phyloP scores from a whole-genome alignment of 1,140 invertebrate species.

The Drosophila ohnishii region DNA sequence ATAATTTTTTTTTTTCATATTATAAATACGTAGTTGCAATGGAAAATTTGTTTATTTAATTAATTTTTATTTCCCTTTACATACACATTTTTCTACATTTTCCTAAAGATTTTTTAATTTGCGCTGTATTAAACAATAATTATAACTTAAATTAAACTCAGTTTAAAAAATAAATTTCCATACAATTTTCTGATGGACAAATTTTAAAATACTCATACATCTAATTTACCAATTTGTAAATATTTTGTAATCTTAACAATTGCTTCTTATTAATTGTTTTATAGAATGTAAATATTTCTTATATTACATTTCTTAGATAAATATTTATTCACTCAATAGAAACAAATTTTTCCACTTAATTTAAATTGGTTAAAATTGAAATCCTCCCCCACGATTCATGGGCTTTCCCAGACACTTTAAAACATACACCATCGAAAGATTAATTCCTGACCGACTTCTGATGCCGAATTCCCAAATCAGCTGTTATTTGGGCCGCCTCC shows the following conservation, averaged over 20 bases:
- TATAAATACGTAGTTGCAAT: neutral
- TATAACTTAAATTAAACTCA: neutral
- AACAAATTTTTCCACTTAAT: conserved; percentile 1
- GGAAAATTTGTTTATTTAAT: neutral
- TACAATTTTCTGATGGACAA: neutral
- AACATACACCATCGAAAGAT: conserved; percentile 13
- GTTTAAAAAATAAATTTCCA: neutral
- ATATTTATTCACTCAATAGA: conserved; percentile 1
- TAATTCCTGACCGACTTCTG: conserved; percentile 41
- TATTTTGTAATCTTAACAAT: neutral
- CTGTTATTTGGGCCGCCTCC: conserved; percentile 31
- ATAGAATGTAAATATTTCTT: neutral
- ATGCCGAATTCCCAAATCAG: conserved; percentile 47
- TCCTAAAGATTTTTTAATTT: no score
- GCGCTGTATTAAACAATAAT: neutral
- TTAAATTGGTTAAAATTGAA: conserved; percentile 22
- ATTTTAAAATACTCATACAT: neutral
- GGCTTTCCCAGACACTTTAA: conserved; percentile 18
- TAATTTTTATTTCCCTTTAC: neutral
- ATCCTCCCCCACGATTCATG: neutral
- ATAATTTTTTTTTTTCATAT: no score
- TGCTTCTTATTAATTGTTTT: neutral
- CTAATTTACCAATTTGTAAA: neutral
- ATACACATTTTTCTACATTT: neutral
- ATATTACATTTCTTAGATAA: neutral